Conservation (phyloP, 2,888 invertebrate species). For the Germaria angustata region DNA sequence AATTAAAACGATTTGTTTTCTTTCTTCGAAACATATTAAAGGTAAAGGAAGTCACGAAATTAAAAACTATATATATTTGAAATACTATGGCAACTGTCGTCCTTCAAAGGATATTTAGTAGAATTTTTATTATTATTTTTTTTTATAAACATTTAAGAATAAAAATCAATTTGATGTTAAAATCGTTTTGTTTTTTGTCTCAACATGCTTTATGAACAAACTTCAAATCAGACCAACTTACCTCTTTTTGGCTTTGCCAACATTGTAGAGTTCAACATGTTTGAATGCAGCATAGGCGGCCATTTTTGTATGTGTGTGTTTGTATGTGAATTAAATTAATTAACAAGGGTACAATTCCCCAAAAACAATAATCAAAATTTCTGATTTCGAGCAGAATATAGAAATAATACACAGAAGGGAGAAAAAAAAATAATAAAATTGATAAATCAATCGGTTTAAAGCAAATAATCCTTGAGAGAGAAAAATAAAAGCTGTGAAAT, state of each 20-base stretch:
- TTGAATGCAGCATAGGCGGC: slow-evolving; percentile 96
- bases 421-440: neutral
- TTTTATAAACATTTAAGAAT: no score
- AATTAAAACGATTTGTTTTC: no score
- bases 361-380: slow-evolving; percentile 32
- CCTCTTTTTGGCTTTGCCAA: slow-evolving; percentile 96
- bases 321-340: slow-evolving; percentile 37
- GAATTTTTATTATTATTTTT: neutral
- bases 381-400: neutral
- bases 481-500: slow-evolving; percentile 61
- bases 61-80: no score
- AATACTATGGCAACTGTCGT: neutral
- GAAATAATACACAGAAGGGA: neutral
- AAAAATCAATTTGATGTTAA: no score
- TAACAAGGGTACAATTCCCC: slow-evolving; percentile 45
- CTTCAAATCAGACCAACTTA: no score
- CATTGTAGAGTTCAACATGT: slow-evolving; percentile 96
- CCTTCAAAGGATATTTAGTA: neutral
- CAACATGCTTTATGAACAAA: no score
- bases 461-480: neutral
- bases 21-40: no score
- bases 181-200: no score
- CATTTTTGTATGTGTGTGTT: slow-evolving; percentile 81
- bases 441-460: neutral
- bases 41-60: no score